These are phyloP conservation scores for Grammomys dolichurus DNA, from an alignment of 2,113 vertebrate species.

Conservation along the genomic window DNA sequence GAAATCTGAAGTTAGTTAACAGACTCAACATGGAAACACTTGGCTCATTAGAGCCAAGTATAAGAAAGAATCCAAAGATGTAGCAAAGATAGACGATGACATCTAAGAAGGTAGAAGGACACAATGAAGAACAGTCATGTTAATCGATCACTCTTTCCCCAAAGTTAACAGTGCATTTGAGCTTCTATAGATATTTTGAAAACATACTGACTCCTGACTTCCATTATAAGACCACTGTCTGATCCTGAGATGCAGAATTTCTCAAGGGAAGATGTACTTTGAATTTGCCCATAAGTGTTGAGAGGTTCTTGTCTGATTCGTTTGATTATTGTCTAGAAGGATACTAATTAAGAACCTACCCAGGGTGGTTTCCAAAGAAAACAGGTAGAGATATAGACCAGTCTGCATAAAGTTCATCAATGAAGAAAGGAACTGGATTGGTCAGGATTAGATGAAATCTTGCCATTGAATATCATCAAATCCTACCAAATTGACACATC, in stretches of 20 bases:
- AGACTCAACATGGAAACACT: neutral
- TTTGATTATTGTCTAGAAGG: neutral
- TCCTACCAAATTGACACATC: neutral
- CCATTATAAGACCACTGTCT: neutral
- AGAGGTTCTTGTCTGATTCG: neutral
- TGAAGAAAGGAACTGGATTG: neutral
- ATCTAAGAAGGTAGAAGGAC: neutral
- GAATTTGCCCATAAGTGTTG: neutral
- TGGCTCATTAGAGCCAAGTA: neutral
- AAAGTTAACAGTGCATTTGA: neutral
- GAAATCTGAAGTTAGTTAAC: neutral
- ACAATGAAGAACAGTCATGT: neutral
- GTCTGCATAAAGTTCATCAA: neutral
- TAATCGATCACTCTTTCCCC: neutral
- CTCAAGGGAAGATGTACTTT: neutral
- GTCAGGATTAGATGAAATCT: neutral
- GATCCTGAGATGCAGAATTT: neutral
- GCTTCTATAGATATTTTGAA: neutral
- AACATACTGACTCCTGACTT: neutral
- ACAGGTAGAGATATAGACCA: neutral
- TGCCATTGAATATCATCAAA: neutral
- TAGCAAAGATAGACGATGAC: neutral
- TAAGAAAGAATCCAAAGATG: neutral
- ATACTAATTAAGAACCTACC: neutral
- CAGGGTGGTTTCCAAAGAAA: neutral